Percentiles rank a stretch among this genome's conserved stretches.
Evolutionary conservation across 2,888 invertebrate genomes (phyloP).

Genomic region (Machimus atricapillus): DNA sequence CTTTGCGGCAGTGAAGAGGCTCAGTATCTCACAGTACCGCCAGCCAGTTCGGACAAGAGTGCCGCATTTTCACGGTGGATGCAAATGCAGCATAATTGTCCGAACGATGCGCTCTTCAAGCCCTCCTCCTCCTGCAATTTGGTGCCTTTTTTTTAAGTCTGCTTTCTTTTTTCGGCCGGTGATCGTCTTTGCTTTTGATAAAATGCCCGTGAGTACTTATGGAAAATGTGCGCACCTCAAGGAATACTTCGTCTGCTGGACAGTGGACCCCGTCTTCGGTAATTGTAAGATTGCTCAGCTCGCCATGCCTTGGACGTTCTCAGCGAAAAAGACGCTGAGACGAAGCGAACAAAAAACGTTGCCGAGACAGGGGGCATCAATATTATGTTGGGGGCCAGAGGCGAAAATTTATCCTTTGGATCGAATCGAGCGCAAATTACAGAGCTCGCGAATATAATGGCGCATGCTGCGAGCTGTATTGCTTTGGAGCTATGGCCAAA

Average conservation of each 20-base stretch:
- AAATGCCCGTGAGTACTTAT: neutral
- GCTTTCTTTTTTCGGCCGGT: neutral
- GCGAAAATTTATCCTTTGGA: slow-evolving; percentile 29
- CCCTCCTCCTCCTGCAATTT: neutral
- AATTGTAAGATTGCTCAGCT: neutral
- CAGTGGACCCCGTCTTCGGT: neutral
- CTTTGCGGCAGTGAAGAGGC: neutral
- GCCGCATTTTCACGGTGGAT: slow-evolving; percentile 20
- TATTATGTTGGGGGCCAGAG: slow-evolving; percentile 17
- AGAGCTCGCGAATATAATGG: slow-evolving; percentile 19
- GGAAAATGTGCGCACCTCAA: slow-evolving; percentile 17
- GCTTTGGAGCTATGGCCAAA: neutral
- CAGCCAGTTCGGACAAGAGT: neutral
- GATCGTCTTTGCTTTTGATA: neutral
- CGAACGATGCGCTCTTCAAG: neutral
- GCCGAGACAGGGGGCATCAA: neutral
- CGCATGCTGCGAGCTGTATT: slow-evolving; percentile 18
- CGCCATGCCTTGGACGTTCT: neutral
- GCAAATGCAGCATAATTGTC: slow-evolving; percentile 29
- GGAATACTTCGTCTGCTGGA: neutral
- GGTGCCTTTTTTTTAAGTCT: neutral
- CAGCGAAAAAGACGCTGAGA: neutral
- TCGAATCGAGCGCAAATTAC: slow-evolving; percentile 35
- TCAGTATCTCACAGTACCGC: neutral
- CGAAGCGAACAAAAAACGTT: neutral